phyloP scores from a whole-genome alignment of 1,140 invertebrate genomes.

The Melanaphis sacchari region DNA sequence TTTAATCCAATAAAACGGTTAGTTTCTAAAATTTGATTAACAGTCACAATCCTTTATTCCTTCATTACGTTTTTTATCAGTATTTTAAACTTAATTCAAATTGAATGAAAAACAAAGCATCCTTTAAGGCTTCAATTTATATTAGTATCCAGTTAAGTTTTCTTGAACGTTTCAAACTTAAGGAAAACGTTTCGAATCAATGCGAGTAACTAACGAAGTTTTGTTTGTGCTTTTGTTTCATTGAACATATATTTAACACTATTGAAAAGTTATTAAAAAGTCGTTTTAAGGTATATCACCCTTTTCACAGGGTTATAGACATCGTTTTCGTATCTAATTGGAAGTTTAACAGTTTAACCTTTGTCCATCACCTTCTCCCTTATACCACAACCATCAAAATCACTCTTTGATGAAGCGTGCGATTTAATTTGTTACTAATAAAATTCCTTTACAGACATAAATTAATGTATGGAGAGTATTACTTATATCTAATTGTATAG shows the following conservation, averaged over 20 bases:
- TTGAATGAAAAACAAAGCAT: not conserved
- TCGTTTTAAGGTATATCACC: not conserved
- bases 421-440: not conserved
- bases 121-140: not conserved
- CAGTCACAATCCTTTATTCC: not conserved
- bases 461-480: not conserved
- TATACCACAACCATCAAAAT: not conserved
- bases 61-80: not conserved
- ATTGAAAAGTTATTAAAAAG: constrained; percentile 38
- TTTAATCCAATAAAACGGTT: not conserved
- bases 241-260: constrained; percentile 15
- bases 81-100: not conserved
- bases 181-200: not conserved
- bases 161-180: not conserved
- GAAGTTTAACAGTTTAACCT: not conserved
- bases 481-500: not conserved
- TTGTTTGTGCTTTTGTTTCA: constrained; percentile 30
- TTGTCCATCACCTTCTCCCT: not conserved
- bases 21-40: not conserved
- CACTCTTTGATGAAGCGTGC: not conserved
- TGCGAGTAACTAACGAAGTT: constrained; percentile 20
- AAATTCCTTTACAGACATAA: not conserved
- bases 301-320: not conserved
- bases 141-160: not conserved
- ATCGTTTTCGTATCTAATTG: not conserved